Base-by-base conservation (phyloP, 2,113 vertebrate species). In the Thinocorus orbignyianus region DNA sequence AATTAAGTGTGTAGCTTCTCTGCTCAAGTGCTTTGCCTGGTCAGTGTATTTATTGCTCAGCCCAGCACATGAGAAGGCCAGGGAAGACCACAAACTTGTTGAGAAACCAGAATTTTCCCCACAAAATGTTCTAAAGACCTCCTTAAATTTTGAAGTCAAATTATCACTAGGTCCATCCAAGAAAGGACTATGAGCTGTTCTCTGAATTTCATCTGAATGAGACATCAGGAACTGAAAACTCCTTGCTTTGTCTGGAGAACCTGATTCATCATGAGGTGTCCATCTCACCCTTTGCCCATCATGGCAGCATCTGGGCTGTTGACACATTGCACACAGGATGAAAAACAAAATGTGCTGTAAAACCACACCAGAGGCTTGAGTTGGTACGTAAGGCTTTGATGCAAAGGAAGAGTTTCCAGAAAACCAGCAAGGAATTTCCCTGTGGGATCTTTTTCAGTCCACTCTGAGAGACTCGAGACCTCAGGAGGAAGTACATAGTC, bases 261-360 rank as follows among this genome's bases (percentile, higher is more conserved):
- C 77, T 94, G 95, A 96, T 80, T 96, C 91, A 96, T 14, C 58
- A 5, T 94, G 96, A 96, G 62, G 70, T 79, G 83, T 95, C 86
- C 88, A 69, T 39, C 73, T 90, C 69, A 25, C 46, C 39, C 64
- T 52, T 16, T 12, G 42, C 58, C 91, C 81, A 58, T 4, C 52
- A 0, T 16, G 41, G 55, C 57, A 79, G 90, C 30, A 23, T 19
- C 83, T 19, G 4, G 68, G 46, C 83, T 64, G 55, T 3, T 80
- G 77, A 14, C 80, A 70, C 70, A 41, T 12, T 66, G 41, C 22
- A 3, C 49, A 41, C n/a, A 69, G 48, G 26, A 64, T 74, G 76
- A 68, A 88, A 68, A 71, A 19, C 9, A 54, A 74, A 93, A 81
- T 24, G 4, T 88, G 44, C 88, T 77, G 52, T 44, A n/a, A 95